Evolutionary conservation across 2,797 vertebrate species (phyloP).

Genomic region (Spinus olivaceus): DNA sequence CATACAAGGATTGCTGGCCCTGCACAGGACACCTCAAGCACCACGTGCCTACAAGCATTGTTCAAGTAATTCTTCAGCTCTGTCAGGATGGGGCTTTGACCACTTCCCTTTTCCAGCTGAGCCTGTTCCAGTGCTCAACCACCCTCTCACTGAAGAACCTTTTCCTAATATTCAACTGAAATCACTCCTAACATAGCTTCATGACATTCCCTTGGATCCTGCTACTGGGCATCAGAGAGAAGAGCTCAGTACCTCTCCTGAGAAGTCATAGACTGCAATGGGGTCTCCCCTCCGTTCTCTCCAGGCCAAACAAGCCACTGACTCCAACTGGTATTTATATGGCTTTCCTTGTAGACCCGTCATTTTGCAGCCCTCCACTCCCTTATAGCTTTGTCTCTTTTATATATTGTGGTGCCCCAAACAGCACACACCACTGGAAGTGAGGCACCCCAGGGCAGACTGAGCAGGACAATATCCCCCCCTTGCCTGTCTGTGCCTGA

Average conservation of each 20-base stretch:
- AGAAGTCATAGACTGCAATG: neutral
- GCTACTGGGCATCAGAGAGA: neutral
- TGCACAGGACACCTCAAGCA: neutral
- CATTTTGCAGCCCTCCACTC: too few relatives aligned
- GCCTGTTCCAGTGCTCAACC: neutral
- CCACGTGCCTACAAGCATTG: neutral
- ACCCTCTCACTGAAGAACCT: neutral
- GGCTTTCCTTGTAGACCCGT: neutral
- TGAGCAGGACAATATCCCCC: neutral
- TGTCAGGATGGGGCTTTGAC: neutral
- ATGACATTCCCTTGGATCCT: neutral
- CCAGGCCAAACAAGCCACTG: neutral
- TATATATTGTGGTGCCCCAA: neutral
- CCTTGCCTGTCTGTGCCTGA: fast-evolving
- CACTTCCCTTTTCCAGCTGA: neutral
- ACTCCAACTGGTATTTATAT: neutral
- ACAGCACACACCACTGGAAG: neutral
- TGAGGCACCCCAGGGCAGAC: neutral
- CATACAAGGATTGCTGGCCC: neutral
- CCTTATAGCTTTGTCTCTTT: neutral
- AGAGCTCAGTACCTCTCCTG: neutral
- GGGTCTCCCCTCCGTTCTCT: neutral
- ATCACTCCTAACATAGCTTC: neutral
- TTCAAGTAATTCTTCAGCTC: neutral
- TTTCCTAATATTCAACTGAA: neutral